Evolutionary conservation across 2,113 vertebrate genomes (phyloP).

Genomic region (Argyrosomus japonicus): DNA sequence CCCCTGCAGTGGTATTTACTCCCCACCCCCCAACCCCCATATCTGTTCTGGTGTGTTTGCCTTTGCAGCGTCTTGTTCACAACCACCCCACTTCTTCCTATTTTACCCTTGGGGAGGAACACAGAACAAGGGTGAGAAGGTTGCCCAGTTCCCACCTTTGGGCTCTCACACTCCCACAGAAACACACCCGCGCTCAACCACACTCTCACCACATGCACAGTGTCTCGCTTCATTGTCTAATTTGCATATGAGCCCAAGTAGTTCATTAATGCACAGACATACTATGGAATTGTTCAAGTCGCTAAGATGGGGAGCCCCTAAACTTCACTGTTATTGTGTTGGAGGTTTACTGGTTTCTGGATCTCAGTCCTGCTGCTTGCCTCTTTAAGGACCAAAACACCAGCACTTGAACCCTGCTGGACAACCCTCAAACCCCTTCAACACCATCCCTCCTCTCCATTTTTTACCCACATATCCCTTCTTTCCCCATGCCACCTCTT

Average conservation of each 20-base stretch:
- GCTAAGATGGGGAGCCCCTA: slow-evolving; percentile 45
- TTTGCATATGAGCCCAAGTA: slow-evolving; percentile 71
- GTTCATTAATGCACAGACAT: slow-evolving; percentile 78
- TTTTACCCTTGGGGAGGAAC: slow-evolving; percentile 66
- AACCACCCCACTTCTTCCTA: slow-evolving; percentile 63
- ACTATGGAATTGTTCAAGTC: slow-evolving; percentile 69
- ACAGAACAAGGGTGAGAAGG: slow-evolving; percentile 82
- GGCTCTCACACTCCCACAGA: slow-evolving; percentile 68
- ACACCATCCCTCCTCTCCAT: slow-evolving; percentile 43
- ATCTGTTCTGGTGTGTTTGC: slow-evolving; percentile 69
- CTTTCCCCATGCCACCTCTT: slow-evolving; percentile 2
- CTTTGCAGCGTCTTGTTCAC: slow-evolving; percentile 64
- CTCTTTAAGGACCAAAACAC: slow-evolving; percentile 69
- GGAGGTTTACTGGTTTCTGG: slow-evolving; percentile 51
- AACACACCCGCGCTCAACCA: slow-evolving; percentile 52
- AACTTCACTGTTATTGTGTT: slow-evolving; percentile 54
- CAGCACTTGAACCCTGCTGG: slow-evolving; percentile 73
- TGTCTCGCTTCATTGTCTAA: slow-evolving; percentile 58
- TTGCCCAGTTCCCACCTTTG: slow-evolving; percentile 84
- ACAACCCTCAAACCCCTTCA: slow-evolving; percentile 67
- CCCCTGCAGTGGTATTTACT: slow-evolving; percentile 67
- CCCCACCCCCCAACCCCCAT: slow-evolving; percentile 46
- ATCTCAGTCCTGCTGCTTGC: slow-evolving; percentile 62
- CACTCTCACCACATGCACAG: slow-evolving; percentile 63
- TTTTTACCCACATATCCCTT: slow-evolving; percentile 35